A percentile compares a stretch with the other conserved stretches of the same genome.
Evolutionary conservation across 1,140 invertebrate species (phyloP).

Genomic region (Drosophila nigromelanica): DNA sequence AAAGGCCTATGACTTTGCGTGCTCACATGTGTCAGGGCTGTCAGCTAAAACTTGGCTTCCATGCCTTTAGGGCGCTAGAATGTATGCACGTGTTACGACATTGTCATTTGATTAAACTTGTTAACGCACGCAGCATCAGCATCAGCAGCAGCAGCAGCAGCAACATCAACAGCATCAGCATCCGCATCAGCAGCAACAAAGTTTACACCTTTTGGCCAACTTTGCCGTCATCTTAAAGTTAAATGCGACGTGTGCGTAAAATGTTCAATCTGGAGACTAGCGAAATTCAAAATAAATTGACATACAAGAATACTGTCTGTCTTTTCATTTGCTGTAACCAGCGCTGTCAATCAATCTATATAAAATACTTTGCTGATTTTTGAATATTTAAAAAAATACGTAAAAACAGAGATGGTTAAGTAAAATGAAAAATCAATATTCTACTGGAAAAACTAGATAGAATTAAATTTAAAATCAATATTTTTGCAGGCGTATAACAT

Average conservation of each 20-base stretch:
- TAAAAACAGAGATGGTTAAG: too few relatives aligned
- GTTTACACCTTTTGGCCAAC: slow-evolving; percentile 37
- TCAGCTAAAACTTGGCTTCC: slow-evolving; percentile 27
- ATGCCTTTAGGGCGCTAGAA: slow-evolving; percentile 43
- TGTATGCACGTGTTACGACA: slow-evolving; percentile 74
- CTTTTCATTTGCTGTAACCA: neutral
- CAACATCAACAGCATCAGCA: slow-evolving; percentile 7
- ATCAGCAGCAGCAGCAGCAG: neutral
- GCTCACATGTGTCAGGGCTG: slow-evolving; percentile 56
- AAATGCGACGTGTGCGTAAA: slow-evolving; percentile 23
- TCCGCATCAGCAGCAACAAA: slow-evolving; percentile 16
- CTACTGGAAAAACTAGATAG: too few relatives aligned
- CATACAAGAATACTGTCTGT: neutral
- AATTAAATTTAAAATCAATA: too few relatives aligned
- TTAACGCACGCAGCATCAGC: slow-evolving; percentile 52
- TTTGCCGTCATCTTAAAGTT: slow-evolving; percentile 31
- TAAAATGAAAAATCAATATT: too few relatives aligned
- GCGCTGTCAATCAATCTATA: neutral
- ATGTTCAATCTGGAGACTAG: neutral
- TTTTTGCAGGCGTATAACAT: too few relatives aligned
- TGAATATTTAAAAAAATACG: too few relatives aligned
- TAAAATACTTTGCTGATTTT: too few relatives aligned
- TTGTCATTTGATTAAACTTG: slow-evolving; percentile 81
- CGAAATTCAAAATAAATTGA: slow-evolving; percentile 5
- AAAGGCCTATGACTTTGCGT: slow-evolving; percentile 37